phyloP scores from a whole-genome alignment of 2,113 vertebrate species.

The Atherinomorus stipes region DNA sequence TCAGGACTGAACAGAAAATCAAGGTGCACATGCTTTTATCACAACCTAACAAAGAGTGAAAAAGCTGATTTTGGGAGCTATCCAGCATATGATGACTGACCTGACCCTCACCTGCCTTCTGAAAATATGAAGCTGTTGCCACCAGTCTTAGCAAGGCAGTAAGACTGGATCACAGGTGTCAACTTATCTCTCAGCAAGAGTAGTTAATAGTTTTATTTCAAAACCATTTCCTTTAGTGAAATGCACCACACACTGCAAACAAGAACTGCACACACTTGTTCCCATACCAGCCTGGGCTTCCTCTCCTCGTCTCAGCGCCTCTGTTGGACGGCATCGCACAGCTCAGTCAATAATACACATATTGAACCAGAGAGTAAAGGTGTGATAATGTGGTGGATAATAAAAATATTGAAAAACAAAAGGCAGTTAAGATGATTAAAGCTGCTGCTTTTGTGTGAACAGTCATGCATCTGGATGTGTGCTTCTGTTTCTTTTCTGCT shows the following conservation, averaged over 20 bases:
- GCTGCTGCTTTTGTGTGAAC: slow-evolving; percentile 8
- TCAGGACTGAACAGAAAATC: slow-evolving; percentile 14
- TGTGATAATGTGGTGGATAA: slow-evolving; percentile 12
- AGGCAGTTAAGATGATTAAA: slow-evolving; percentile 1
- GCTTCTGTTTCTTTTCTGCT: background rate
- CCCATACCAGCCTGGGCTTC: slow-evolving; percentile 52
- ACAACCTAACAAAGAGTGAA: slow-evolving; percentile 33
- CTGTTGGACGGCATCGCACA: slow-evolving; percentile 63
- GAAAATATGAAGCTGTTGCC: background rate
- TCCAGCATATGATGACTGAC: background rate
- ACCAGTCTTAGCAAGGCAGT: background rate
- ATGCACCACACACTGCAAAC: slow-evolving; percentile 56
- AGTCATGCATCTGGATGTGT: background rate
- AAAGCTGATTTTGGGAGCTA: slow-evolving; percentile 20
- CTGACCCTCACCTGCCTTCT: background rate
- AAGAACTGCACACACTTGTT: slow-evolving; percentile 31
- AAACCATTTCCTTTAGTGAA: slow-evolving; percentile 25
- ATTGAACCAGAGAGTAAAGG: background rate
- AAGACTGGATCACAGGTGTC: background rate
- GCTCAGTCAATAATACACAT: slow-evolving; percentile 21
- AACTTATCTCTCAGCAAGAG: background rate
- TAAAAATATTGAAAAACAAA: background rate
- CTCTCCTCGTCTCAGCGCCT: slow-evolving; percentile 38
- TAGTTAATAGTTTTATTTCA: background rate
- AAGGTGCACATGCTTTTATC: slow-evolving; percentile 8